phyloP scores from a whole-genome alignment of 2,113 vertebrate genomes.

The Chauna torquata region DNA sequence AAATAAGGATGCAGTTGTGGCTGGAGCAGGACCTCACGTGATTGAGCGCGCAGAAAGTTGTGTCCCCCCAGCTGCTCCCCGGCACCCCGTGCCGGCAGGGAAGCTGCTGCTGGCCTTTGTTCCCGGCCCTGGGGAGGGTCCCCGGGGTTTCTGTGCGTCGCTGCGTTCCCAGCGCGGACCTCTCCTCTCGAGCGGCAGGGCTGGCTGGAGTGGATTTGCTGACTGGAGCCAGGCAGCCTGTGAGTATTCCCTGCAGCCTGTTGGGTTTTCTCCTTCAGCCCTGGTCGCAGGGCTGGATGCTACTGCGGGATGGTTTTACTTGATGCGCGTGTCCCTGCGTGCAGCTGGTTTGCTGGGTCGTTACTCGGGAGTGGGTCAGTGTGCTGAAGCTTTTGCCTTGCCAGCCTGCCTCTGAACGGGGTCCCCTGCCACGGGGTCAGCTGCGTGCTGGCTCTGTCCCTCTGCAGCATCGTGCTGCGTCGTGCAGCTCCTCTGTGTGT shows the following conservation, averaged over 20 bases:
- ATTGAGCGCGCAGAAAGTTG: background rate
- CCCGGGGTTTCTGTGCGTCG: background rate
- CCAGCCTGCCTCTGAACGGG: background rate
- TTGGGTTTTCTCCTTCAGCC: background rate
- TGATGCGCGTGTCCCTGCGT: fast-evolving
- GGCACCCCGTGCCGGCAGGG: fast-evolving
- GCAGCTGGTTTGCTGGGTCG: fast-evolving
- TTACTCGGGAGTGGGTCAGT: fast-evolving
- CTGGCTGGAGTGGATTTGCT: background rate
- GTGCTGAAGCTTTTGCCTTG: background rate
- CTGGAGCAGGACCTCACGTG: background rate
- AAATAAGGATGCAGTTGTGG: background rate
- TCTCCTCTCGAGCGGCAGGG: background rate
- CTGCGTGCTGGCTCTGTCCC: too few species aligned
- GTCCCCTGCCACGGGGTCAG: too few species aligned
- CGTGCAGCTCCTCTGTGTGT: fast-evolving
- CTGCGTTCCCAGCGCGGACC: fast-evolving
- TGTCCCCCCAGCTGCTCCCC: background rate
- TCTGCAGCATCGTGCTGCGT: fast-evolving
- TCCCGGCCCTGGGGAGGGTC: background rate
- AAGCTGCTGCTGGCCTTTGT: background rate
- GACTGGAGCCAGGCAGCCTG: background rate
- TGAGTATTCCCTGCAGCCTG: background rate
- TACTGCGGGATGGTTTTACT: fast-evolving
- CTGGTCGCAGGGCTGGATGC: fast-evolving